Conservation (phyloP, 2,113 vertebrate genomes). For the Lethenteron reissneri region DNA sequence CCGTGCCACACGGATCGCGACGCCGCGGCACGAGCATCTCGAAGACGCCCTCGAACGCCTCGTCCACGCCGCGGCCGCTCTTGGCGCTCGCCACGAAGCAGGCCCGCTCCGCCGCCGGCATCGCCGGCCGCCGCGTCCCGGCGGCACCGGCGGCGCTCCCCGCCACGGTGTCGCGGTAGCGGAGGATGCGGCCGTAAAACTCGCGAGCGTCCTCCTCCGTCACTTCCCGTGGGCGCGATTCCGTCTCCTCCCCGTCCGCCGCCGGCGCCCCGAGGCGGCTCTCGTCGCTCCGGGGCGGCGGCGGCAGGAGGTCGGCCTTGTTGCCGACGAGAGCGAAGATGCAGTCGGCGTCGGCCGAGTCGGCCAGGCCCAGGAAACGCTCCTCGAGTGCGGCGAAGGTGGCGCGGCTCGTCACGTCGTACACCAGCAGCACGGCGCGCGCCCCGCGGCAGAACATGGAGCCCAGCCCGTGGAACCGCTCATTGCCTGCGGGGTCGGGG, state of each 20-base stretch:
- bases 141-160: slow-evolving; percentile 17
- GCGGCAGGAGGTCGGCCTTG: slow-evolving; percentile 49
- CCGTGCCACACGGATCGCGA: no score
- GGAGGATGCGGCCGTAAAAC: slow-evolving; percentile 54
- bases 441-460: slow-evolving; percentile 92
- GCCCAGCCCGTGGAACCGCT: slow-evolving; percentile 85
- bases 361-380: slow-evolving; percentile 65
- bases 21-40: slow-evolving; percentile 46
- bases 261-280: slow-evolving; percentile 16
- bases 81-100: slow-evolving; percentile 95
- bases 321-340: slow-evolving; percentile 77
- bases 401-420: slow-evolving; percentile 61
- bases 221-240: slow-evolving; percentile 26
- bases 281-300: background rate
- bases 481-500: slow-evolving; percentile 35
- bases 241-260: slow-evolving; percentile 18
- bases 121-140: no score
- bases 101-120: slow-evolving; percentile 51
- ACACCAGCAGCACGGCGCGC: slow-evolving; percentile 59
- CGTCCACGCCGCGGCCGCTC: slow-evolving; percentile 61
- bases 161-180: slow-evolving; percentile 61
- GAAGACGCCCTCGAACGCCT: slow-evolving; percentile 64
- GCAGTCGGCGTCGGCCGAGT: slow-evolving; percentile 62
- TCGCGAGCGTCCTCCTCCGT: slow-evolving; percentile 38
- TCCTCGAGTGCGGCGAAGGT: slow-evolving; percentile 73